Evolutionary conservation across 2,797 vertebrate genomes (phyloP).

Genomic region (Ispidina lecontei): DNA sequence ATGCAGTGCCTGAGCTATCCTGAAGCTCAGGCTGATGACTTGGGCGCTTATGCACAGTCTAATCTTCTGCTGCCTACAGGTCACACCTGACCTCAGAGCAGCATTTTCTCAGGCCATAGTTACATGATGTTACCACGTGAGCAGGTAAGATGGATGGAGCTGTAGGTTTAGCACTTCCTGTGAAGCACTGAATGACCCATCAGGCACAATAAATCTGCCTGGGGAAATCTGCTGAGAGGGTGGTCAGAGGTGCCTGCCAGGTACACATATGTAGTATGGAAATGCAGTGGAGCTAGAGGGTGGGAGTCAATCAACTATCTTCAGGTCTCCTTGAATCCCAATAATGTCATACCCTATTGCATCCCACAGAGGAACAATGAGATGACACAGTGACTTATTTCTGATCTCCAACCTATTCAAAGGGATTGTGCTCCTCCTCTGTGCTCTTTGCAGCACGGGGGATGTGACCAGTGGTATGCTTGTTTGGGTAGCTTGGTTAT

Average conservation of each 20-base stretch:
- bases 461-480: neutral
- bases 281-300: neutral
- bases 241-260: too few species aligned
- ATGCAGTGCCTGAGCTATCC: neutral
- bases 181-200: neutral
- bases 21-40: too few species aligned
- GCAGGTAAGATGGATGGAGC: too few species aligned
- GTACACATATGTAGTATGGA: too few species aligned
- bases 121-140: too few species aligned
- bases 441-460: neutral
- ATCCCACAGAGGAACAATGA: neutral
- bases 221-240: too few species aligned
- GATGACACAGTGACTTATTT: neutral
- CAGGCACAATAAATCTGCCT: too few species aligned
- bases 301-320: neutral
- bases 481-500: neutral
- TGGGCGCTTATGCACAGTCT: too few species aligned
- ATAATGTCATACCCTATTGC: neutral
- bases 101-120: too few species aligned
- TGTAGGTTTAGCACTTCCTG: too few species aligned
- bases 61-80: too few species aligned
- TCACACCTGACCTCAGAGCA: too few species aligned
- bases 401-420: neutral
- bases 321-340: neutral
- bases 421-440: neutral